Evolutionary conservation across 2,797 vertebrate species (phyloP).

Genomic region (Sebastes taczanowskii): DNA sequence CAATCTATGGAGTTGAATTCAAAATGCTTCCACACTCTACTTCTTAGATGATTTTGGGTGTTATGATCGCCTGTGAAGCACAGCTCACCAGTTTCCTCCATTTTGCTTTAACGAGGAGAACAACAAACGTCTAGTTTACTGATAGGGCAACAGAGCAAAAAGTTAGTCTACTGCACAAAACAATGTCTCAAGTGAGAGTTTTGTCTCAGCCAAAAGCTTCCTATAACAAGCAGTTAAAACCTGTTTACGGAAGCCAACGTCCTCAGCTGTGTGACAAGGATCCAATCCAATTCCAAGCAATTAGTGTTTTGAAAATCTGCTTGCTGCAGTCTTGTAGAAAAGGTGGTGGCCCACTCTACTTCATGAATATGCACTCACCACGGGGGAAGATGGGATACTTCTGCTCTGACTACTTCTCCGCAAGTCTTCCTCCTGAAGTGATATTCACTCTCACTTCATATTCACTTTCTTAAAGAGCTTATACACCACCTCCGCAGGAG

Average conservation of each 20-base stretch:
- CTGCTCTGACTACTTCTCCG: background rate
- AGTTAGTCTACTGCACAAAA: slow-evolving; percentile 1
- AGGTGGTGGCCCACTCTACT: background rate
- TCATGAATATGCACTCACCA: slow-evolving; percentile 19
- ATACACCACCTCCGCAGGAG: background rate
- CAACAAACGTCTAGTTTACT: background rate
- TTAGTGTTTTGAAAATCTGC: slow-evolving; percentile 29
- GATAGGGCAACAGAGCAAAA: background rate
- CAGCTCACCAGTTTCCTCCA: background rate
- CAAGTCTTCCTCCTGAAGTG: background rate
- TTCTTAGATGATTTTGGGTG: background rate
- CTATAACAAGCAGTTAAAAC: slow-evolving; percentile 5
- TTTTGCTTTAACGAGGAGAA: slow-evolving; percentile 4
- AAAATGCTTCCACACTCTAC: background rate
- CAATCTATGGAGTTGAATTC: background rate
- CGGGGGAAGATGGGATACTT: background rate
- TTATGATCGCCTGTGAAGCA: background rate
- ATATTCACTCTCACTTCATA: background rate
- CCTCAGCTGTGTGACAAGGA: slow-evolving; percentile 21
- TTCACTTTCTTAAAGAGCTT: background rate
- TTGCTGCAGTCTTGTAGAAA: slow-evolving; percentile 10
- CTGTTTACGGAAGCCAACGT: slow-evolving; percentile 13
- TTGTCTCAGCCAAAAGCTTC: slow-evolving; percentile 10
- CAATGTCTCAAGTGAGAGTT: background rate
- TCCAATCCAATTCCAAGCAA: slow-evolving; percentile 36